Evolutionary conservation across 2,888 invertebrate genomes (phyloP), one percentile per base, ranked within the genome.

Genomic region (Candidula unifasciata): DNA sequence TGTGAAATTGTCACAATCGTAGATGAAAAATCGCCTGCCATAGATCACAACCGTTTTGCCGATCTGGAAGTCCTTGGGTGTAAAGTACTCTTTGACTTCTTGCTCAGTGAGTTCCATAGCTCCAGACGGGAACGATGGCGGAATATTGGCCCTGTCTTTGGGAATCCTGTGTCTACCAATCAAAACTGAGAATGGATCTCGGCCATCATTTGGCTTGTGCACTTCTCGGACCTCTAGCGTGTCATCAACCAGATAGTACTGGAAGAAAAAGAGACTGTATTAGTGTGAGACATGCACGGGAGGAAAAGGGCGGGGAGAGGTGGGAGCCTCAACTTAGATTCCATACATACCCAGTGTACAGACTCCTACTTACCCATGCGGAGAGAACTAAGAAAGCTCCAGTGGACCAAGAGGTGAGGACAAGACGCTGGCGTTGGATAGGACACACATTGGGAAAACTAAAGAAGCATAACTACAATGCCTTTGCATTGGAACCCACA

Each of bases 1-100:
- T 0, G 97, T 97, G 93, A 96, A 97, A 30, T 94, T 93, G 91
- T 97, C 97, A 92, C 97, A 97, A 92, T 97, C 96, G 89, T 95
- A 96, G 6, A 97, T 93, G 16, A 97, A 94, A 93, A 97, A 96
- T 60, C 94, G 91, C 71, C 94, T 90, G 30, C 93, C 93, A 87
- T 94, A 94, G 13, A 94, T 91, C 24, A 90, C 89, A 13, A 94
- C 89, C 0, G 93, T 94, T 86, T 96, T 95, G 0, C 97, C 97
- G 3, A 97, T 95, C 89, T 95, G 91, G 71, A 97, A 95, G 94
- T 97, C 97, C 91, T 95, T 95, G 0, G 97, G 96, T 64, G 96
- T 95, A 93, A 97, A 97, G 93, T 96, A 97, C 93, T 96, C 96
- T 0, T 95, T 95, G 82, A 96, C 95, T 93, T 97, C 97, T 57